A percentile compares a stretch with the other conserved stretches of the same genome.
Evolutionary conservation across 2,797 vertebrate species (phyloP).

Genomic region (Decapterus maruadsi): DNA sequence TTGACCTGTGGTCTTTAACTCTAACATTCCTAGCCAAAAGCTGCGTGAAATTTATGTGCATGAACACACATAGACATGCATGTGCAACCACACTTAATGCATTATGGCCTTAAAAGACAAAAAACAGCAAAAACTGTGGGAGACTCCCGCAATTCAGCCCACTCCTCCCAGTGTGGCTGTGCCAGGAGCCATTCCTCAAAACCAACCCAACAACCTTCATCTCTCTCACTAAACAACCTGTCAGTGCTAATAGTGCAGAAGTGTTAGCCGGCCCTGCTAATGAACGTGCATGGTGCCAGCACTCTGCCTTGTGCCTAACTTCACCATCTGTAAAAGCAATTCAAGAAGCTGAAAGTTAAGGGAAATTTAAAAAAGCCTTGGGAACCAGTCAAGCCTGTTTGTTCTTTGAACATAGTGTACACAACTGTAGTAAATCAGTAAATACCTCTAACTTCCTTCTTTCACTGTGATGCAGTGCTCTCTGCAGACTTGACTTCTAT

Average conservation of each 20-base stretch:
- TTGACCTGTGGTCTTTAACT: conserved; percentile 61
- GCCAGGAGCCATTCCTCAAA: conserved; percentile 59
- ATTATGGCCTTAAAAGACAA: neutral
- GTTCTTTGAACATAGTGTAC: conserved; percentile 17
- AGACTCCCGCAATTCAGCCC: conserved; percentile 13
- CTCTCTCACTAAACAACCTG: conserved; percentile 61
- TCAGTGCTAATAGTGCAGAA: conserved; percentile 59
- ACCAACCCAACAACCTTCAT: conserved; percentile 41
- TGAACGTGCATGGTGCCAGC: conserved; percentile 55
- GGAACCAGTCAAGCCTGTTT: conserved; percentile 13
- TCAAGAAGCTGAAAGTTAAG: conserved; percentile 43
- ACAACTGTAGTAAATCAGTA: neutral
- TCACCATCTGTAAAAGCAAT: conserved; percentile 56
- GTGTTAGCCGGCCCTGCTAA: conserved; percentile 53
- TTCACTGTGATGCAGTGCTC: neutral
- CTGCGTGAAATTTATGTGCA: conserved; percentile 45
- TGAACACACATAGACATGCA: conserved; percentile 48
- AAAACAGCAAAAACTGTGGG: conserved; percentile 21
- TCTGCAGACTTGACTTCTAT: conserved; percentile 36
- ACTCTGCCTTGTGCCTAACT: conserved; percentile 27
- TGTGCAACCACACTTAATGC: conserved; percentile 19
- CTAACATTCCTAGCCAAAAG: conserved; percentile 63
- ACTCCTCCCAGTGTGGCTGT: conserved; percentile 22
- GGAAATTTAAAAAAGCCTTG: conserved; percentile 13
- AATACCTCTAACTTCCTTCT: conserved; percentile 10